These are phyloP conservation scores for Drosophila baimaii DNA, from an alignment of 1,140 invertebrate species.

Conservation along the genomic window DNA sequence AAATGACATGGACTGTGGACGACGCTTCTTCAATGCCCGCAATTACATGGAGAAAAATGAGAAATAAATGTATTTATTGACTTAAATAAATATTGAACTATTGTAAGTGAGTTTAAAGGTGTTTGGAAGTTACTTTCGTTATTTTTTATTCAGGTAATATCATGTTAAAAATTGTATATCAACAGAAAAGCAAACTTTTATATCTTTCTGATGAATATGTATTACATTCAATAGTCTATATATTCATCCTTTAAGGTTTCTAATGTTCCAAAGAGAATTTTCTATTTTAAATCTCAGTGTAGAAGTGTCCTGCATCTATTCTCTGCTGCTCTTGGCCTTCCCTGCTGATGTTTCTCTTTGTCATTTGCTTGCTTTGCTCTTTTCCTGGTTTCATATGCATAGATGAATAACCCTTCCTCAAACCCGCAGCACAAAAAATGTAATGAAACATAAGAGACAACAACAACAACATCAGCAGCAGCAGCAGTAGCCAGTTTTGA, in stretches of 20 bases:
- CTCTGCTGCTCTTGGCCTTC: conserved; percentile 3
- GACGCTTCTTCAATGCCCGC: conserved; percentile 12
- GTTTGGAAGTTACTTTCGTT: no score
- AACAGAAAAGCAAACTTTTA: no score
- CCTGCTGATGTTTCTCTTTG: conserved; percentile 14
- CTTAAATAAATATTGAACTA: not conserved
- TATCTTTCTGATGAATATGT: no score
- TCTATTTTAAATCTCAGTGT: conserved; percentile 8
- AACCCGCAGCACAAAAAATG: conserved; percentile 55
- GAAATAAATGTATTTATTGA: no score
- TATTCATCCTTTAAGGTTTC: no score
- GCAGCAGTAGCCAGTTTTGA: conserved; percentile 26
- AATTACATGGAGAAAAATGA: not conserved
- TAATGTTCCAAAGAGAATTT: no score
- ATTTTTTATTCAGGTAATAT: not conserved
- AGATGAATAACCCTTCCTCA: conserved; percentile 58
- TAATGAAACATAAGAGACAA: conserved; percentile 74
- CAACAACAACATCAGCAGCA: conserved; percentile 17
- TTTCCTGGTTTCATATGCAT: conserved; percentile 45
- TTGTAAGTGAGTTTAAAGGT: not conserved
- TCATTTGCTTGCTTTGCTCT: conserved; percentile 34
- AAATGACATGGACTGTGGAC: conserved; percentile 65
- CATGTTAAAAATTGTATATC: not conserved
- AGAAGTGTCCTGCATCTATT: not conserved
- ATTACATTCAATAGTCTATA: no score